Conservation (phyloP, 2,888 invertebrate genomes). For the Mimas tiliae region DNA sequence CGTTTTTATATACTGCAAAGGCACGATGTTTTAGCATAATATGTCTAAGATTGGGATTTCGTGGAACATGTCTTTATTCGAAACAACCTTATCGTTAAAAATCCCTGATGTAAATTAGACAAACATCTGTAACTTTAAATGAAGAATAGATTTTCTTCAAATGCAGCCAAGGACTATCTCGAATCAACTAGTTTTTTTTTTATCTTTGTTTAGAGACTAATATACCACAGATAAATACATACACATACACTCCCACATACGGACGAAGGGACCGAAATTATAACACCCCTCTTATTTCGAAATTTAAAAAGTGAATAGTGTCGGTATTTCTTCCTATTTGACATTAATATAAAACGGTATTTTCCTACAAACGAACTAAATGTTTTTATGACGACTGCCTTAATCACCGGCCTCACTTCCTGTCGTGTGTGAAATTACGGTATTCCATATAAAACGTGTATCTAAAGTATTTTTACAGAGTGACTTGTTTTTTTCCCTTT, state of each 20-base stretch:
- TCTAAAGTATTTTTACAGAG: neutral
- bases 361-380: neutral
- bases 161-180: too few species aligned
- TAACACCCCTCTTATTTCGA: too few species aligned
- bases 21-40: neutral
- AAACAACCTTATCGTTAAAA: too few species aligned
- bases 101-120: too few species aligned
- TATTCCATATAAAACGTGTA: neutral
- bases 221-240: too few species aligned
- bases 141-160: too few species aligned
- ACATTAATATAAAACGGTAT: neutral
- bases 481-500: neutral
- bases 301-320: too few species aligned
- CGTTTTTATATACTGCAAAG: slow-evolving; percentile 19
- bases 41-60: neutral
- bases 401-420: slow-evolving; percentile 31
- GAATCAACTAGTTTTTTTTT: too few species aligned
- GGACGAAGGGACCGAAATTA: too few species aligned
- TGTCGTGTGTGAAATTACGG: slow-evolving; percentile 4
- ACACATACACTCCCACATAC: too few species aligned
- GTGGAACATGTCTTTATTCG: neutral
- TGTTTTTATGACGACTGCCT: slow-evolving; percentile 23
- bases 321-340: neutral
- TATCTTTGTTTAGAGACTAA: too few species aligned
- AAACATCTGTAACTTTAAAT: too few species aligned